Evolutionary conservation across 2,888 invertebrate genomes (phyloP).

Genomic region (Glomeris marginata): DNA sequence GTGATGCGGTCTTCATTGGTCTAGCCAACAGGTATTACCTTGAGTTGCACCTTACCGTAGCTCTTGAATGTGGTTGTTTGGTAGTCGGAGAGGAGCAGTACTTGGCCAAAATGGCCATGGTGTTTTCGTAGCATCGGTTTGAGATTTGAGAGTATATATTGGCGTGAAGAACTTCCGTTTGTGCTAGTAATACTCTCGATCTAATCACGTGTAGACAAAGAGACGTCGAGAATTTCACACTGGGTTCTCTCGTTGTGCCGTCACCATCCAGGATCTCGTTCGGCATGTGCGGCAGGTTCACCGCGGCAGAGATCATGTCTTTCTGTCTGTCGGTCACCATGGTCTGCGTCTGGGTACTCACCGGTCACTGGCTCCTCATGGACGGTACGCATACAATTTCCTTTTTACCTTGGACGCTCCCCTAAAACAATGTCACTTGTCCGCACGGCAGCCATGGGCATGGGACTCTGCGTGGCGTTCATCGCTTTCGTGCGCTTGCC

Average conservation of each 20-base stretch:
- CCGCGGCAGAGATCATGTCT: constrained; percentile 83
- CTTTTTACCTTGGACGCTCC: constrained; percentile 2
- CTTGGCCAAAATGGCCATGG: too few species aligned
- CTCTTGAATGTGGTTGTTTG: too few species aligned
- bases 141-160: too few species aligned
- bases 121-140: too few species aligned
- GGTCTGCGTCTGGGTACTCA: constrained; percentile 93
- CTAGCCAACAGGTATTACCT: too few species aligned
- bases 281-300: constrained; percentile 83
- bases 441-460: constrained; percentile 67
- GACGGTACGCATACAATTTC: constrained; percentile 46
- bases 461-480: constrained; percentile 95
- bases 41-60: too few species aligned
- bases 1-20: too few species aligned
- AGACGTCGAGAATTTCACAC: too few species aligned
- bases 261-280: constrained; percentile 50
- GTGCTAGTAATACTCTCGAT: too few species aligned
- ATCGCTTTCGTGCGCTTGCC: constrained; percentile 92
- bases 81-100: too few species aligned
- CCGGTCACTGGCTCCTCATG: constrained; percentile 97
- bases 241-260: neutral
- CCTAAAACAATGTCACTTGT: neutral
- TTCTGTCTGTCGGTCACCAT: constrained; percentile 82
- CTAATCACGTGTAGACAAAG: too few species aligned
- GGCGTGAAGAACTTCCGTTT: too few species aligned